Evolutionary conservation across 2,113 vertebrate genomes (phyloP).

Genomic region (Pterocles orientalis): DNA sequence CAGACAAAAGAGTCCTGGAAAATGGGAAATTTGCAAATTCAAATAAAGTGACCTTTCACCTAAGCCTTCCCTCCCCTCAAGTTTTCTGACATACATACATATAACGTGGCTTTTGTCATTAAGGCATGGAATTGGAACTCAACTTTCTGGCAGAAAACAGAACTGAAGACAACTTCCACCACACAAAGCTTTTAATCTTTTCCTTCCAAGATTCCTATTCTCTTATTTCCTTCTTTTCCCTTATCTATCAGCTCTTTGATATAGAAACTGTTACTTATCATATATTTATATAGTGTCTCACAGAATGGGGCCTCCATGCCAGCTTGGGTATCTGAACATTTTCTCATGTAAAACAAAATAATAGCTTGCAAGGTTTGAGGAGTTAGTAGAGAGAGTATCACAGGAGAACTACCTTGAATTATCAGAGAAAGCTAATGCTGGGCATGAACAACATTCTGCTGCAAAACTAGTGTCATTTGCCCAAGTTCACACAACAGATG

Average conservation of each 20-base stretch:
- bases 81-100: background rate
- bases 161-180: background rate
- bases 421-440: background rate
- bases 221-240: background rate
- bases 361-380: background rate
- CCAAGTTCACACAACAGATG: background rate
- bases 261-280: background rate
- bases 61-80: rapidly evolving
- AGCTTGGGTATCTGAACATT: background rate
- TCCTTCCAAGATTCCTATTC: background rate
- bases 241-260: background rate
- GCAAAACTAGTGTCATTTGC: background rate
- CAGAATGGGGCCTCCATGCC: background rate
- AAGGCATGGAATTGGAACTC: background rate
- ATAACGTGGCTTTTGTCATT: background rate
- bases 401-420: background rate
- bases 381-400: rapidly evolving
- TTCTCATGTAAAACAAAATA: background rate
- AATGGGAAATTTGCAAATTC: background rate
- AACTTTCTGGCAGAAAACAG: background rate
- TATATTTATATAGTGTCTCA: background rate
- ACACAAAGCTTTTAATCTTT: background rate
- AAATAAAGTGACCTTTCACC: background rate
- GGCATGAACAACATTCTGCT: background rate
- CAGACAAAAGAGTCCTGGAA: background rate